Conservation (phyloP, 30 jellyfish, hydroid and myxozoan species). For the Hydractinia symbiolongicarpus region DNA sequence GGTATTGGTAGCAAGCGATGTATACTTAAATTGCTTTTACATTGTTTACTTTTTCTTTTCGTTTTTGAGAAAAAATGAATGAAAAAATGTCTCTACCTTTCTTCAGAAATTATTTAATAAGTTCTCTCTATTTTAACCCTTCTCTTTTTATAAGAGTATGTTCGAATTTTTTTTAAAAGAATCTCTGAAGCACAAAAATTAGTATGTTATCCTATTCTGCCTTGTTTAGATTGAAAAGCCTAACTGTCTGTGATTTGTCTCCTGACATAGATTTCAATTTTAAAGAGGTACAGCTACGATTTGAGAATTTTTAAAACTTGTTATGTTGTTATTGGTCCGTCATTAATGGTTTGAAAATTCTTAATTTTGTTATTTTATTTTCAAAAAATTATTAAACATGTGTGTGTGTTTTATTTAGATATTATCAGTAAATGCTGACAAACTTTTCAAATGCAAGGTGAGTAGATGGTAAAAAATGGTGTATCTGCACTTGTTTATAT, state of each 20-base stretch:
- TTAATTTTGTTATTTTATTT: neutral
- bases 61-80: too few species aligned
- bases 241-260: neutral
- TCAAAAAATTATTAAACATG: neutral
- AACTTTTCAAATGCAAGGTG: slow-evolving; percentile 3
- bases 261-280: neutral
- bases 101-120: too few species aligned
- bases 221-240: neutral
- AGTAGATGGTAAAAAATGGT: neutral
- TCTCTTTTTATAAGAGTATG: too few species aligned
- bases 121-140: too few species aligned
- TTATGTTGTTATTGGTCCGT: too few species aligned
- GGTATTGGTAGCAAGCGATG: too few species aligned
- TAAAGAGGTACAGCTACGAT: neutral
- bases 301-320: neutral
- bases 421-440: neutral
- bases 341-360: neutral
- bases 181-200: too few species aligned
- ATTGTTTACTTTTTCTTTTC: too few species aligned
- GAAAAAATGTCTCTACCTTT: too few species aligned
- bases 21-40: too few species aligned
- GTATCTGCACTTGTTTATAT: neutral
- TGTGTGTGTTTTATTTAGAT: neutral
- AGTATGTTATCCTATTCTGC: too few species aligned
- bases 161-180: too few species aligned